These are phyloP conservation scores for Cnemophilus loriae DNA, from an alignment of 2,113 vertebrate genomes.

Conservation along the genomic window DNA sequence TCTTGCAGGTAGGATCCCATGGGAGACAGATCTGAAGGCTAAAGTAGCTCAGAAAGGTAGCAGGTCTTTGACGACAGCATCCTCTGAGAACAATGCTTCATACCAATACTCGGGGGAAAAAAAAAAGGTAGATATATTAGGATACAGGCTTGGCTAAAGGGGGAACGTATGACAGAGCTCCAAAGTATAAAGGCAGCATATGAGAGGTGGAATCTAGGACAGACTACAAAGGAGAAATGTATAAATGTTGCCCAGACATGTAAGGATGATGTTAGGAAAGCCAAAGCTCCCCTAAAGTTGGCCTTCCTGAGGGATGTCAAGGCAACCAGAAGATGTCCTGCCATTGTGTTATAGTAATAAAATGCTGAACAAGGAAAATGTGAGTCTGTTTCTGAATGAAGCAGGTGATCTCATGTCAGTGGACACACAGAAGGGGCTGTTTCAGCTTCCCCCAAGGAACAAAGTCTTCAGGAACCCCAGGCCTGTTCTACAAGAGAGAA, in stretches of 20 bases:
- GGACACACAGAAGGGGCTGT: neutral
- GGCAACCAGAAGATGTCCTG: neutral
- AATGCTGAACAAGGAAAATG: neutral
- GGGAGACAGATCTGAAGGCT: neutral
- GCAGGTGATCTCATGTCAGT: neutral
- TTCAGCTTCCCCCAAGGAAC: neutral
- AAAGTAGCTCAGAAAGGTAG: neutral
- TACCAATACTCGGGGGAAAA: fast-evolving
- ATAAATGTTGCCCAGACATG: neutral
- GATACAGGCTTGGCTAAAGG: neutral
- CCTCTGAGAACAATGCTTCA: neutral
- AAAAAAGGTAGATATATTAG: neutral
- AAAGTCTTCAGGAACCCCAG: neutral
- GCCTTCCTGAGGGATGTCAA: neutral
- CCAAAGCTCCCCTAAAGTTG: neutral
- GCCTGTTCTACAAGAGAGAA: neutral
- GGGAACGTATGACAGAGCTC: neutral
- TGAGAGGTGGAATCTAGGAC: neutral
- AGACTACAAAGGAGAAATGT: neutral
- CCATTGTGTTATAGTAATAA: neutral
- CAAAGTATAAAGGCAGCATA: neutral
- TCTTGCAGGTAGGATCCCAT: neutral
- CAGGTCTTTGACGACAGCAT: neutral
- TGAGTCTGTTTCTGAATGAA: neutral
- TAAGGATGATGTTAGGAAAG: neutral